phyloP scores from a whole-genome alignment of 2,113 vertebrate genomes.

The Gadus macrocephalus region DNA sequence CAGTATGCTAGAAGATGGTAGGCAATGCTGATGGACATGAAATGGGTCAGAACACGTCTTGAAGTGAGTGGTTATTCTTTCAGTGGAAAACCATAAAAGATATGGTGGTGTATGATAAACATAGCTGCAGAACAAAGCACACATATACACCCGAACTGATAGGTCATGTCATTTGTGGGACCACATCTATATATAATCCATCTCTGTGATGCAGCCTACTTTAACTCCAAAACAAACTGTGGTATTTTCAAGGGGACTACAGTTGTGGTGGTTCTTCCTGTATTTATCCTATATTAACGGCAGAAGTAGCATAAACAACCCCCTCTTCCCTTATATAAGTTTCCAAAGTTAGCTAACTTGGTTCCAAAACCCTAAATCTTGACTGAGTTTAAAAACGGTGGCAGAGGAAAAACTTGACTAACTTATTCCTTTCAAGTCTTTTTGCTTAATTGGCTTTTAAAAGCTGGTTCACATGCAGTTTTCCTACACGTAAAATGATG shows the following conservation, averaged over 20 bases:
- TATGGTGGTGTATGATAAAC: no score
- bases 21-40: no score
- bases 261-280: constrained; percentile 6
- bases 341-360: not conserved
- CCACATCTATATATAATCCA: not conserved
- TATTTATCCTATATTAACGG: constrained; percentile 7
- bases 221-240: not conserved
- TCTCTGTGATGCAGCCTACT: not conserved
- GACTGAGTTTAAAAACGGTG: not conserved
- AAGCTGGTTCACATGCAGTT: not conserved
- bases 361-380: constrained; percentile 6
- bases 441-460: no score
- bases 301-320: not conserved
- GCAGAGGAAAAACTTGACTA: no score
- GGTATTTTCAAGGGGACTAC: not conserved
- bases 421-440: no score
- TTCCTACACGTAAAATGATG: constrained; percentile 5
- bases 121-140: no score
- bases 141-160: not conserved
- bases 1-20: no score
- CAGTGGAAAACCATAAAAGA: no score
- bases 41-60: no score
- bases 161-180: not conserved
- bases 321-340: not conserved
- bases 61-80: no score